Percentiles rank a stretch among this genome's conserved stretches.
Conservation (phyloP, 1,140 invertebrate species). For the Euglossa dilemma region DNA sequence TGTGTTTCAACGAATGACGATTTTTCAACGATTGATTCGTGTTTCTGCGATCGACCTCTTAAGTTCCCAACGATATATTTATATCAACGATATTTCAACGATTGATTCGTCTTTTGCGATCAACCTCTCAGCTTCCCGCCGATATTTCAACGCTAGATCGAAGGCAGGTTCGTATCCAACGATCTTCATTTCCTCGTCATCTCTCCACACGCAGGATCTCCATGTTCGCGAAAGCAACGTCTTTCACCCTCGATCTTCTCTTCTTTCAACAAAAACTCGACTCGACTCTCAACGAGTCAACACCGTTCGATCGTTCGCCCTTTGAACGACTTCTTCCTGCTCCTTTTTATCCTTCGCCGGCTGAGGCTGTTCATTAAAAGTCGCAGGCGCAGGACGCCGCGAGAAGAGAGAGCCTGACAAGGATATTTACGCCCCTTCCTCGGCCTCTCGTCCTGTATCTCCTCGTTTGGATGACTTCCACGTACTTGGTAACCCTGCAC, state of each 20-base stretch:
- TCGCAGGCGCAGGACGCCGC: not conserved
- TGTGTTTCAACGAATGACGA: no score
- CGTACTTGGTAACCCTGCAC: constrained; percentile 11
- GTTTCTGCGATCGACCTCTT: no score
- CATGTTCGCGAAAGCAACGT: not conserved
- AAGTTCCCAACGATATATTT: no score
- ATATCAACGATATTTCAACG: no score
- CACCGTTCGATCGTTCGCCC: not conserved
- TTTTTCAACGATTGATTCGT: no score
- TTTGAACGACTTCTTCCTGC: constrained; percentile 13
- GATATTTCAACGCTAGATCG: no score
- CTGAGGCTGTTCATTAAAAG: constrained; percentile 31
- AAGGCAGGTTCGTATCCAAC: not conserved
- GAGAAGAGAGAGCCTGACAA: not conserved
- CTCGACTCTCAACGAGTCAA: not conserved
- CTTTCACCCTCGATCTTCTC: not conserved
- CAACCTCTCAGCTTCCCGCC: no score
- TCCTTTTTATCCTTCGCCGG: constrained; percentile 19
- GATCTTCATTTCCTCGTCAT: constrained; percentile 11
- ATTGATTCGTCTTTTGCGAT: not conserved
- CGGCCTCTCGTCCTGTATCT: not conserved
- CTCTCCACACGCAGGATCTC: constrained; percentile 9
- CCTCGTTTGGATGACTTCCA: constrained; percentile 32
- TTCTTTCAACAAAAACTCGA: not conserved
- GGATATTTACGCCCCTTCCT: not conserved